Base-by-base conservation (phyloP, 2,113 vertebrate genomes). In the Athene cunicularia region DNA sequence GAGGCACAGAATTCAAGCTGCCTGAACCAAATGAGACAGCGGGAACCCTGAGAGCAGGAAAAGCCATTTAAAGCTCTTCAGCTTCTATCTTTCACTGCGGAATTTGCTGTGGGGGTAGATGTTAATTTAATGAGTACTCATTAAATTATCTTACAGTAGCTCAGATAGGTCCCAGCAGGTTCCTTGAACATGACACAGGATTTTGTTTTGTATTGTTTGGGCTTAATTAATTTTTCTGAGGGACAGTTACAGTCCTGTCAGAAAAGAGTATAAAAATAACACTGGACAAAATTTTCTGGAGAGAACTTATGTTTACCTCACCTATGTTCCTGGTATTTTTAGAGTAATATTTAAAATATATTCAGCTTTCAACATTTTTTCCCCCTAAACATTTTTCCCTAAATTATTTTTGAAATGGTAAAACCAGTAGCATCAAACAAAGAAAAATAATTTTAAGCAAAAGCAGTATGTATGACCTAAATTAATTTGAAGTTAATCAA, bases 91-190 rank as follows among this genome's bases (percentile, higher is more conserved):
- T 87, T 86, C 85, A 80, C 75, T 95, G 90, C 82, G 22, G 75
- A 95, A 86, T 80, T 80, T 92, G 85, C 95, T 96, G 92, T 92
- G 81, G 93, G 96, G 92, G 88, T 88, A 90, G 96, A 96, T 96
- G 93, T 93, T 97, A 94, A 94, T 96, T 96, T 96, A 97, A 96
- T 97, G 97, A 96, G 80, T 79, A 60, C 92, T 97, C 96, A 94
- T 97, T 97, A 96, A 95, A 96, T 82, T 93, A 94, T 96, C 77
- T 94, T 96, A 93, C 47, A 92, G 86, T 80, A 95, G 88, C 92
- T 95, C 79, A 79, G 81, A 90, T 86, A 80, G 23, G 93, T 94
- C 96, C 95, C 96, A 97, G 94, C 88, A 94, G 93, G 93, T 97
- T 93, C 74, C 85, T 77, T 16, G 58, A 92, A 79, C 92, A 90